These are phyloP conservation scores for Yponomeuta plumbellus DNA, from an alignment of 2,888 invertebrate species.

Conservation along the genomic window DNA sequence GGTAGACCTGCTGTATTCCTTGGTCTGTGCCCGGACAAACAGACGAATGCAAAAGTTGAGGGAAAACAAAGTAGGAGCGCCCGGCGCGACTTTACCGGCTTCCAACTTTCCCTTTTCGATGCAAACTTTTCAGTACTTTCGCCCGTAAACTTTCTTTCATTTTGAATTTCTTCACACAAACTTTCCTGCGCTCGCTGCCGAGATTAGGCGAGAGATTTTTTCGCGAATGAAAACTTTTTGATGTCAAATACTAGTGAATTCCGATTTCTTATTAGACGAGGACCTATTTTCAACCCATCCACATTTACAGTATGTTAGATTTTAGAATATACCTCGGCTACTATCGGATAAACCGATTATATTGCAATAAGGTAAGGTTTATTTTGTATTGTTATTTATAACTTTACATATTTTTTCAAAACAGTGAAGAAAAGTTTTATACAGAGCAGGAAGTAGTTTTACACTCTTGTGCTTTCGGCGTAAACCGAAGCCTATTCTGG, in stretches of 20 bases:
- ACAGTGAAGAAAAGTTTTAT: no score
- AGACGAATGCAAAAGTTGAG: constrained; percentile 62
- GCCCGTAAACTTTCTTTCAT: constrained; percentile 35
- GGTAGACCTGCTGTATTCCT: background rate
- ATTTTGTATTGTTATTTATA: no score
- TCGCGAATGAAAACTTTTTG: background rate
- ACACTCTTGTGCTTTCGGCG: no score
- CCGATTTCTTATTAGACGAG: background rate
- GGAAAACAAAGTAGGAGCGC: constrained; percentile 58
- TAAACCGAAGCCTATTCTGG: no score
- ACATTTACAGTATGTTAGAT: no score
- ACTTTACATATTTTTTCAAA: no score
- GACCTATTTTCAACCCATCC: background rate
- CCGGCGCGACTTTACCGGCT: constrained; percentile 54
- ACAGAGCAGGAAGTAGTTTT: no score
- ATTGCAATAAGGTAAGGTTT: no score
- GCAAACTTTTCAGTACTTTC: constrained; percentile 65
- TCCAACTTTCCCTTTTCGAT: constrained; percentile 58
- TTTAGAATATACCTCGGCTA: no score
- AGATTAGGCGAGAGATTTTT: background rate
- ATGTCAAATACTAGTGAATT: background rate
- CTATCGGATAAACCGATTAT: no score
- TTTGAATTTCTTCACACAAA: constrained; percentile 33
- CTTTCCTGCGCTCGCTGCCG: background rate
- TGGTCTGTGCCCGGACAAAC: constrained; percentile 1